Evolutionary conservation across 2,113 vertebrate species (phyloP).

Genomic region (Tenrec ecaudatus): DNA sequence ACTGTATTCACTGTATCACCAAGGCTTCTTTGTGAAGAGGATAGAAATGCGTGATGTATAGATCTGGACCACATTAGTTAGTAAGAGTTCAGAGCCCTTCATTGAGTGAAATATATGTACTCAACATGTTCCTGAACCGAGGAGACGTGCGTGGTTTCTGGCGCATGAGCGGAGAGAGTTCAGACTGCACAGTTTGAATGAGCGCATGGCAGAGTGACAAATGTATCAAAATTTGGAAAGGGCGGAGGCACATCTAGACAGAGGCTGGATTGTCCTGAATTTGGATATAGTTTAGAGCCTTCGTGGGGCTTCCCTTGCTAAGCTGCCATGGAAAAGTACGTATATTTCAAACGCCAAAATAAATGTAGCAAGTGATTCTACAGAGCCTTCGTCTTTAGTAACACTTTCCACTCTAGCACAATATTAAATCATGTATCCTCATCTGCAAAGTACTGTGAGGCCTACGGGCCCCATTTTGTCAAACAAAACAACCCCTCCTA

Average conservation of each 20-base stretch:
- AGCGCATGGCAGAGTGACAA: slow-evolving; percentile 63
- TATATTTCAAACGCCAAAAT: slow-evolving; percentile 32
- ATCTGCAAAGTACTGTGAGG: background rate
- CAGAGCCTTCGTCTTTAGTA: slow-evolving; percentile 45
- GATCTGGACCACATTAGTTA: background rate
- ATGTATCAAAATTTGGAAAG: slow-evolving; percentile 62
- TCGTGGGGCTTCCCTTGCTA: background rate
- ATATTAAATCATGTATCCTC: background rate
- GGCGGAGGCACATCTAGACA: slow-evolving; percentile 19
- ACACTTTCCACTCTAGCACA: background rate
- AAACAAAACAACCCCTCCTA: background rate
- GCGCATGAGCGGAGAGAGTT: slow-evolving; percentile 10
- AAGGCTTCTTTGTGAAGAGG: background rate
- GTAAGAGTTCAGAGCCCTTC: slow-evolving; percentile 23
- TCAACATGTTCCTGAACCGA: slow-evolving; percentile 32
- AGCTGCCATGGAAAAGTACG: background rate
- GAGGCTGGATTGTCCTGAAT: slow-evolving; percentile 46
- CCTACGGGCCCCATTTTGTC: background rate
- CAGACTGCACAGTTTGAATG: slow-evolving; percentile 42
- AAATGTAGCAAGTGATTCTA: background rate
- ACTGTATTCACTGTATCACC: too few relatives aligned
- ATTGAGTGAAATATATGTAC: background rate
- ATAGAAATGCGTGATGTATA: slow-evolving; percentile 18
- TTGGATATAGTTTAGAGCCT: slow-evolving; percentile 47
- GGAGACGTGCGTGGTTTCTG: slow-evolving; percentile 17